Evolutionary conservation across 2,888 invertebrate genomes (phyloP), one percentile per base, ranked within the genome.

Genomic region (Plagodis dolabraria): DNA sequence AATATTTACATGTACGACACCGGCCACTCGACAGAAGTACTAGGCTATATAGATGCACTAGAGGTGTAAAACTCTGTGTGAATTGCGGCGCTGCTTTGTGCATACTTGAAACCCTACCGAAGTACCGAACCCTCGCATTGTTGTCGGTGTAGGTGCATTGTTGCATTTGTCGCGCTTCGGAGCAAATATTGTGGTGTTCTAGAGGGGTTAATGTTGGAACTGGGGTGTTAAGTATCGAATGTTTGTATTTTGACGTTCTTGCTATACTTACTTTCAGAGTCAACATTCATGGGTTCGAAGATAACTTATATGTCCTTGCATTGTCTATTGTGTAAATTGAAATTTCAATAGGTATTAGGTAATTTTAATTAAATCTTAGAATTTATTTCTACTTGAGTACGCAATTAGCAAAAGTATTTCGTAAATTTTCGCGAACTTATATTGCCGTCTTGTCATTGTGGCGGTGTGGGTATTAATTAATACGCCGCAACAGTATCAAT

Each of bases 61-160:
- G 74, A 76, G 77, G 75, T 76, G 79, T 75, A 72, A 77, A 73
- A 75, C 80, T 64, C 75, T 69, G 72, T 75, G 75, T 80, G 81
- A 77, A 83, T 84, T 83, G 83, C 76, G 77, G 80, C 76, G 72
- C 76, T 76, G 80, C 80, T 78, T 82, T 80, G 79, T 78, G 77
- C 68, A 74, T 76, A 77, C 83, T 83, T 75, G 72, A 73, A 74
- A 76, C 75, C 74, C 74, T 74, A 74, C 75, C 70, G 67, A 72
- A 40, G 40, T 40, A 10, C 40, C 10, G 8, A 36, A 73, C 78
- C 78, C 67, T 62, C 49, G 60, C 54, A 67, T 69, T 68, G 71
- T 73, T 67, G 69, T 62, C 63, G 60, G 63, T 57, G 58, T 58
- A 56, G 59, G 56, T 62, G 63, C 64, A 67, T 64, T 65, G 69